Conservation (phyloP, 1,140 invertebrate genomes). For the Drosophila albomicans region DNA sequence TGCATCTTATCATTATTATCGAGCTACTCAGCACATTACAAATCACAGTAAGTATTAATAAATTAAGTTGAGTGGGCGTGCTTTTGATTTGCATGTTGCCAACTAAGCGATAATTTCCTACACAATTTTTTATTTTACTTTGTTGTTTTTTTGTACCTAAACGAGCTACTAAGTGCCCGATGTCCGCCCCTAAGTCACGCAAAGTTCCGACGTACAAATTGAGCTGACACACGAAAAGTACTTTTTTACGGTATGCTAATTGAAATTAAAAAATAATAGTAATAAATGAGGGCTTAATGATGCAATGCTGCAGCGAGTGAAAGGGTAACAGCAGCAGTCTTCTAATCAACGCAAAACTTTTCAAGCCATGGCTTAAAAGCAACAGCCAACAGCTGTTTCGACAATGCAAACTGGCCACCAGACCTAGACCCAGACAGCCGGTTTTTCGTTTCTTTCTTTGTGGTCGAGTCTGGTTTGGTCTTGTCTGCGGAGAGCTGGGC, state of each 20-base stretch:
- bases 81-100: conserved; percentile 25
- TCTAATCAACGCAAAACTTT: conserved; percentile 12
- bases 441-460: conserved; percentile 21
- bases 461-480: neutral
- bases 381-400: conserved; percentile 51
- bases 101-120: conserved; percentile 28
- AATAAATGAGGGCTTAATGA: neutral
- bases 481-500: conserved; percentile 2
- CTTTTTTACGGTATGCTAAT: conserved; percentile 12
- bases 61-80: neutral
- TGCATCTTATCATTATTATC: neutral
- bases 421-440: conserved; percentile 46
- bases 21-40: neutral
- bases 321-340: conserved; percentile 35
- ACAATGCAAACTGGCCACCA: conserved; percentile 41
- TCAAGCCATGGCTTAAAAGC: conserved; percentile 5
- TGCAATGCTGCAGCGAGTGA: neutral
- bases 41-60: neutral
- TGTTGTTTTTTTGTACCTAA: conserved; percentile 13
- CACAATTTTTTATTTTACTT: conserved; percentile 21
- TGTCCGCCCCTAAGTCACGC: conserved; percentile 35
- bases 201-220: conserved; percentile 34
- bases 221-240: conserved; percentile 18
- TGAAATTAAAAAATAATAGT: conserved; percentile 15
- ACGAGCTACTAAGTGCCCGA: conserved; percentile 47